Evolutionary conservation across 2,113 vertebrate genomes (phyloP).

Genomic region (Serinus canaria): DNA sequence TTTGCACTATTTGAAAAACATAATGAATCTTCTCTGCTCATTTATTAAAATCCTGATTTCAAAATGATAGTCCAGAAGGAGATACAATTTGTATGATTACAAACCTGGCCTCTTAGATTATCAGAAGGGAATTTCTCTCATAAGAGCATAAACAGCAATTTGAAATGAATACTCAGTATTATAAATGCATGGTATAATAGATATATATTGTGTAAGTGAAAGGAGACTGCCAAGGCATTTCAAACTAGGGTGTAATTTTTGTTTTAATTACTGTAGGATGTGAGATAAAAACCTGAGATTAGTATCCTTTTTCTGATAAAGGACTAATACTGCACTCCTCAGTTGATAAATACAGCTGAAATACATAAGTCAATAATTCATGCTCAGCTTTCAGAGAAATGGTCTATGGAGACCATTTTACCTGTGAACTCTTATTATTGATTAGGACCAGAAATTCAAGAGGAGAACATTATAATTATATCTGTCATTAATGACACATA

Average conservation of each 20-base stretch:
- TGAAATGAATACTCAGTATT: not conserved
- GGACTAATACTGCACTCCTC: not conserved
- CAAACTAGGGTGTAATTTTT: not conserved
- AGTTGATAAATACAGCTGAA: not conserved
- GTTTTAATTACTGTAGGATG: not conserved
- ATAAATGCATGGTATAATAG: not conserved
- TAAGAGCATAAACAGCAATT: not conserved
- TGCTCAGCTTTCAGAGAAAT: not conserved
- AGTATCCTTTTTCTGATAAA: not conserved
- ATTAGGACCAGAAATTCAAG: not conserved
- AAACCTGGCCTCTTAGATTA: not conserved
- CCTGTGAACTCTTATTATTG: not conserved
- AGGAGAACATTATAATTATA: not conserved
- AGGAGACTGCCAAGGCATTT: not conserved
- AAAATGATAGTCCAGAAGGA: not conserved
- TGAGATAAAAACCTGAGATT: not conserved
- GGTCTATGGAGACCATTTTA: not conserved
- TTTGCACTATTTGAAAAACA: not conserved
- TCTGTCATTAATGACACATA: not conserved
- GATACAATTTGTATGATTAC: not conserved
- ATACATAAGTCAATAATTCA: not conserved
- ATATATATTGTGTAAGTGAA: not conserved
- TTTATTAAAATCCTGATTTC: conserved; percentile 19
- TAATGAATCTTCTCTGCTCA: not conserved
- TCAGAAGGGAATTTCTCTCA: not conserved